Evolutionary conservation across 2,797 vertebrate genomes (phyloP).

Genomic region (Crenichthys baileyi): DNA sequence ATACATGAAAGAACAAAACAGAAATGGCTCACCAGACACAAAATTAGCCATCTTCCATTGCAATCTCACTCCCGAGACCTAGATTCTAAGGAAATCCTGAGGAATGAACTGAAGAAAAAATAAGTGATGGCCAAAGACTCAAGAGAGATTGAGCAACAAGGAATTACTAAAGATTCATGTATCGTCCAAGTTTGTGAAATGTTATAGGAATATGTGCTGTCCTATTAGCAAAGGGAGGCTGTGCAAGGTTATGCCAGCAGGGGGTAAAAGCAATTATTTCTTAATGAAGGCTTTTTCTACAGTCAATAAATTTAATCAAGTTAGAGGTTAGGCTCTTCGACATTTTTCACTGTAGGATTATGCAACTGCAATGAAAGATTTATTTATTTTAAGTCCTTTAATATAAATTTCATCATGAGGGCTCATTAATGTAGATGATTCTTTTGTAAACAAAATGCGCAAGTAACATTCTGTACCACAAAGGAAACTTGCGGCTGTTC

Average conservation of each 20-base stretch:
- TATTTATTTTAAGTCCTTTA: no score
- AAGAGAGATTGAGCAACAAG: neutral
- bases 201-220: neutral
- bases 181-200: neutral
- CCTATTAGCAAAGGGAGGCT: neutral
- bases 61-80: neutral
- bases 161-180: neutral
- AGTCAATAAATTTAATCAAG: neutral
- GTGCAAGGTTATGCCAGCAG: neutral
- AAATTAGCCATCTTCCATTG: neutral
- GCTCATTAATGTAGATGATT: no score
- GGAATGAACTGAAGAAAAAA: neutral
- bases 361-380: neutral
- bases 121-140: neutral
- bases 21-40: neutral
- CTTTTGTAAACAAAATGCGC: slow-evolving; percentile 15
- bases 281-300: neutral
- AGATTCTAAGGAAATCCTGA: neutral
- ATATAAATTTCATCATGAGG: no score
- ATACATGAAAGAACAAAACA: neutral
- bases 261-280: neutral
- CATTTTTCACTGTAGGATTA: neutral
- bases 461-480: slow-evolving; percentile 9
- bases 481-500: neutral
- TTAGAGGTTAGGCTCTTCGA: neutral